Evolutionary conservation across 2,888 invertebrate genomes (phyloP), one percentile per base, ranked within the genome.

Genomic region (Shargacucullia verbasci): DNA sequence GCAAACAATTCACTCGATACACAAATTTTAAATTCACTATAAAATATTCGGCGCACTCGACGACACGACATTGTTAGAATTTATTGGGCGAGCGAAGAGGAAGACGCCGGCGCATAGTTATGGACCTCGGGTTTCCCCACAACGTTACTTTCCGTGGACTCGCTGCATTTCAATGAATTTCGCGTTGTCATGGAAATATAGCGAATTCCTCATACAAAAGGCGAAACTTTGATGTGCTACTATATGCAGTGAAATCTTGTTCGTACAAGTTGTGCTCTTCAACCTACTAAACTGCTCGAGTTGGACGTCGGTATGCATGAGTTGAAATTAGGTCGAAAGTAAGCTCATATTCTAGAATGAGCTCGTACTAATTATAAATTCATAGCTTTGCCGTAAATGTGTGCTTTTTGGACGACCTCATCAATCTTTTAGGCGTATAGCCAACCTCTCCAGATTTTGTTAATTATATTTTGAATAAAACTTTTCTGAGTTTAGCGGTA

Each of bases 1-100:
- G 15, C 34, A 31, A 64, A 57, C 66, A 45, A 48, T 65, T 47
- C 49, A 46, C 29, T 72, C 53, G 38, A 67, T 54, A 67, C 59
- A 67, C 39, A 59, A 49, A 72, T 59, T 67, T 71, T 35, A 69
- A 63, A 70, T 63, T 73, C 59, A 56, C 53, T 39, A 53, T 58
- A 57, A 57, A 69, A 55, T 73, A 69, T 73, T 68, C 61, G 59
- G 62, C 48, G 66, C 66, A 58, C 61, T 66, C 67, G 47, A 41
- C 76, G 76, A 84, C 83, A 86, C 76, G 76, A 84, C 83, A 86
- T 82, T 84, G 83, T 88, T 70, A 79, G 78, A 84, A 86, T 88
- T 84, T 84, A 87, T 85, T 79, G 82, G 68, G 57, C 67, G 77
- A 78, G 59, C 67, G 73, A 67, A 64, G 68, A 75, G 70, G 75